phyloP scores from a whole-genome alignment of 2,888 invertebrate species.

The Eristalis tenax region DNA sequence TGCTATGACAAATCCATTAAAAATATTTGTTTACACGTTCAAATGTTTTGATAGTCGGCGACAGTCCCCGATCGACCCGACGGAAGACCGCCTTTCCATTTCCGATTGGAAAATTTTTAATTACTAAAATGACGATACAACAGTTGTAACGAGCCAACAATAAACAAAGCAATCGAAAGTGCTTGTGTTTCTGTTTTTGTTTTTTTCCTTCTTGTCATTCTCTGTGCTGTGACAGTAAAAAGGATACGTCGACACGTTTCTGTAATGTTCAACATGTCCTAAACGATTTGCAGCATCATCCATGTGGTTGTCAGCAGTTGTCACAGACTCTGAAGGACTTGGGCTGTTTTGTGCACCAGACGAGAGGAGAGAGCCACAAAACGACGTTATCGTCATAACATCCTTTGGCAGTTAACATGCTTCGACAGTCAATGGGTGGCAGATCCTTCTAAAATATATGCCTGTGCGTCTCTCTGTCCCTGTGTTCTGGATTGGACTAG shows the following conservation, averaged over 20 bases:
- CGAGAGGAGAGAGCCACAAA: background rate
- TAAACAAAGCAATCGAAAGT: slow-evolving; percentile 48
- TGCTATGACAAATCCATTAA: slow-evolving; percentile 23
- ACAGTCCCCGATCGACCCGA: background rate
- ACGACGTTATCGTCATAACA: slow-evolving; percentile 23
- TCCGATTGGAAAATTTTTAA: slow-evolving; percentile 23
- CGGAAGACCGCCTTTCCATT: background rate
- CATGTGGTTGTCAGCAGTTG: background rate
- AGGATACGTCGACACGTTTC: slow-evolving; percentile 12
- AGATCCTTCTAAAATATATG: background rate
- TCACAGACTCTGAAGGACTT: background rate
- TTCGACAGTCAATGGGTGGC: slow-evolving; percentile 19
- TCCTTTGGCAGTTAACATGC: slow-evolving; percentile 43
- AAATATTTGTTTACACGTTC: slow-evolving; percentile 16
- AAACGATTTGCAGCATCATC: slow-evolving; percentile 40
- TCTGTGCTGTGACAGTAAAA: background rate
- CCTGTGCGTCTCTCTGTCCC: background rate
- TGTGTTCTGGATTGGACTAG: background rate
- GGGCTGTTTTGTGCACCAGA: background rate
- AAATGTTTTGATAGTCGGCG: background rate
- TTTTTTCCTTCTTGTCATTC: background rate
- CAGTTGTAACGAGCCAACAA: slow-evolving; percentile 33
- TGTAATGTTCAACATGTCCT: slow-evolving; percentile 15
- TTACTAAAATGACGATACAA: slow-evolving; percentile 33
- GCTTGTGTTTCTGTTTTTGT: background rate